Percentiles rank a stretch among this genome's conserved stretches.
Conservation (phyloP, 1,140 invertebrate genomes). For the Drosophila bipectinata region DNA sequence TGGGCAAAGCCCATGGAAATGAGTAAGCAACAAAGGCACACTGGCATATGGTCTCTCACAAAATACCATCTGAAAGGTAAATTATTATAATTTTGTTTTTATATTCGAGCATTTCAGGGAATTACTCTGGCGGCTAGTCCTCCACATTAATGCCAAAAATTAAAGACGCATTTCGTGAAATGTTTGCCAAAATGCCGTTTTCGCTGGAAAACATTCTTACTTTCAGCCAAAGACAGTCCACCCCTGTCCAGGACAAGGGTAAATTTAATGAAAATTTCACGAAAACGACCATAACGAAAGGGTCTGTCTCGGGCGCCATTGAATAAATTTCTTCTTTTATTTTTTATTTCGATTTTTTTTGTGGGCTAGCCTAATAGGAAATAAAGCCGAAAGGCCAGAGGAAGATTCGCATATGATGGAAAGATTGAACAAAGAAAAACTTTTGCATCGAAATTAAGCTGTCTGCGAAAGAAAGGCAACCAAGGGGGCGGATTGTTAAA, state of each 20-base stretch:
- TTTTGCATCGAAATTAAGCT: constrained; percentile 46
- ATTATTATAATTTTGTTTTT: background rate
- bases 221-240: background rate
- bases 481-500: constrained; percentile 24
- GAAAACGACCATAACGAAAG: constrained; percentile 27
- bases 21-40: constrained; percentile 44
- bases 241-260: constrained; percentile 19
- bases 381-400: constrained; percentile 33
- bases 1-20: constrained; percentile 52
- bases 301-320: constrained; percentile 16
- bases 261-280: constrained; percentile 47
- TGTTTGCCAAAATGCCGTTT: background rate
- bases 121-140: background rate
- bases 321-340: constrained; percentile 15
- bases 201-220: constrained; percentile 10
- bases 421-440: constrained; percentile 43
- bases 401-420: constrained; percentile 41
- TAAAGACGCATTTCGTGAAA: background rate
- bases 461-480: constrained; percentile 18
- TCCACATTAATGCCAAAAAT: background rate
- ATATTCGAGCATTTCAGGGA: background rate
- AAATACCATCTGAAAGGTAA: constrained; percentile 11
- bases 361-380: constrained; percentile 34
- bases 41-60: background rate
- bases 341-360: background rate